phyloP scores from a whole-genome alignment of 2,888 invertebrate genomes.

The Mimas tiliae region DNA sequence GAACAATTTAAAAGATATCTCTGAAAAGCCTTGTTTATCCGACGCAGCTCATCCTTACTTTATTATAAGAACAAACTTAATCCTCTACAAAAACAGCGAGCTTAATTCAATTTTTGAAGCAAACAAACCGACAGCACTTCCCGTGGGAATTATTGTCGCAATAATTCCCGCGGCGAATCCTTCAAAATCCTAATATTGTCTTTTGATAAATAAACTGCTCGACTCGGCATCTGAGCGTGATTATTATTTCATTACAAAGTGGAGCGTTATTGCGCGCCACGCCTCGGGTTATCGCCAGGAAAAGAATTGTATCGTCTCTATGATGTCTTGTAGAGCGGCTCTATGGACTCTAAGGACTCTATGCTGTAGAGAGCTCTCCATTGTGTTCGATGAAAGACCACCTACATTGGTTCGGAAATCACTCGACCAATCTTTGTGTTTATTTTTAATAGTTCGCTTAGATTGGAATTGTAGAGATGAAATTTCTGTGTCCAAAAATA shows the following conservation, averaged over 20 bases:
- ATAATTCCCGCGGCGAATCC: constrained; percentile 43
- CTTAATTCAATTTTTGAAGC: constrained; percentile 25
- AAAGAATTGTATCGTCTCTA: constrained; percentile 43
- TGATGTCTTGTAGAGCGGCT: not conserved
- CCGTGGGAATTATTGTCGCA: constrained; percentile 40
- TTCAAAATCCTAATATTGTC: constrained; percentile 59
- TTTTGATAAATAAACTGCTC: constrained; percentile 60
- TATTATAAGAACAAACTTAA: constrained; percentile 21
- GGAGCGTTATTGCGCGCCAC: constrained; percentile 46
- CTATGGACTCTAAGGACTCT: constrained; percentile 21
- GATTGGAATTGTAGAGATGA: not conserved
- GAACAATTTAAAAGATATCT: constrained; percentile 11
- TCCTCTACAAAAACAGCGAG: constrained; percentile 19
- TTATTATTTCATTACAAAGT: constrained; percentile 54
- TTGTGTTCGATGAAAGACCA: constrained; percentile 13
- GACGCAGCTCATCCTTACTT: constrained; percentile 19
- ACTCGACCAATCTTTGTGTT: not conserved
- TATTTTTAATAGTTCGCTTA: constrained; percentile 8
- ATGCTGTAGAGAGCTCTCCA: constrained; percentile 1
- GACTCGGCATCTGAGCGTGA: constrained; percentile 45
- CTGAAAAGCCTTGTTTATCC: constrained; percentile 16
- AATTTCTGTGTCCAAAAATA: not conserved
- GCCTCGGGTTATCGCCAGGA: constrained; percentile 39
- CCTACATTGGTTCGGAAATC: constrained; percentile 14
- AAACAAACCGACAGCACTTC: constrained; percentile 22